A percentile compares a stretch with the other conserved stretches of the same genome.
phyloP scores from a whole-genome alignment of 2,797 vertebrate genomes.

The Pseudopleuronectes americanus region DNA sequence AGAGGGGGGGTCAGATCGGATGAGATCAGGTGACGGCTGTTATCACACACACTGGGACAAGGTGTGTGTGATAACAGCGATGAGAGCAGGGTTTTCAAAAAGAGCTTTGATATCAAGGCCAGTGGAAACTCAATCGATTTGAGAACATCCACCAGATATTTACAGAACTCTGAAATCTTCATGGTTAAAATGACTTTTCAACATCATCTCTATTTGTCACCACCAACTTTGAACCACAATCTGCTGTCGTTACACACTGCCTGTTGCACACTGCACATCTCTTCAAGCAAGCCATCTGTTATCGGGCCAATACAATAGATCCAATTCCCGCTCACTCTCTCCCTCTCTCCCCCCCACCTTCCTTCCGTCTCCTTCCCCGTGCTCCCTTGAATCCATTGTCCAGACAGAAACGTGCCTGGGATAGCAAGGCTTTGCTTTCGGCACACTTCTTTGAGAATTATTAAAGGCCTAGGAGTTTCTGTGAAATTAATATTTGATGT shows the following conservation, averaged over 20 bases:
- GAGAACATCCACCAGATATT: slow-evolving; percentile 28
- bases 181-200: slow-evolving; percentile 5
- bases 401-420: slow-evolving; percentile 80
- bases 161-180: slow-evolving; percentile 12
- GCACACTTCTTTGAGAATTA: slow-evolving; percentile 88
- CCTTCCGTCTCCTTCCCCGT: slow-evolving; percentile 39
- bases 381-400: slow-evolving; percentile 82
- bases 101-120: slow-evolving; percentile 33
- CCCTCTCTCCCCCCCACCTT: background rate
- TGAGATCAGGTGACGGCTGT: slow-evolving; percentile 63
- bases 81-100: slow-evolving; percentile 27
- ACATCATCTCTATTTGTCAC: background rate
- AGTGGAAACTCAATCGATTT: slow-evolving; percentile 3
- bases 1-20: slow-evolving; percentile 56
- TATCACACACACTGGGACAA: slow-evolving; percentile 33
- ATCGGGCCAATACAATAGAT: slow-evolving; percentile 52
- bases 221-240: background rate
- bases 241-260: slow-evolving; percentile 17
- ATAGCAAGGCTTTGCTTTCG: slow-evolving; percentile 79
- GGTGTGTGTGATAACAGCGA: too few relatives aligned
- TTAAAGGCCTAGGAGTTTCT: slow-evolving; percentile 87
- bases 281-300: slow-evolving; percentile 61
- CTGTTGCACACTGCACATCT: slow-evolving; percentile 26
- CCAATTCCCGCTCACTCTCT: slow-evolving; percentile 21
- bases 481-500: slow-evolving; percentile 88